Percentiles rank a stretch among this genome's conserved stretches.
Evolutionary conservation across 2,113 vertebrate genomes (phyloP).

Genomic region (Anoura caudifer): DNA sequence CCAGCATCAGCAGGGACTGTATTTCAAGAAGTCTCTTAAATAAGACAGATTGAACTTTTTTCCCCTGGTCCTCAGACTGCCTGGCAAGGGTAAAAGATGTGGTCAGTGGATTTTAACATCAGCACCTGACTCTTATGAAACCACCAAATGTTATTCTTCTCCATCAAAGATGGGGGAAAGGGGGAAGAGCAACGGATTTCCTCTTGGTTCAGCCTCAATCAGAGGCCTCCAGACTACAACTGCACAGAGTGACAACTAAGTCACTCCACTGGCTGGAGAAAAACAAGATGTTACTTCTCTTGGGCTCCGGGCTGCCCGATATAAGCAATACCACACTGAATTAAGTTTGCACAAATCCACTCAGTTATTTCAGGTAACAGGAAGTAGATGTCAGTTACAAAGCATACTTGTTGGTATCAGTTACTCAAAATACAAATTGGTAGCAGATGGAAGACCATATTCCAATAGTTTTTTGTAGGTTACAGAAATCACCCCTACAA

Average conservation of each 20-base stretch:
- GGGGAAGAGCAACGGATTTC: neutral
- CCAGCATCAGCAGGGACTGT: neutral
- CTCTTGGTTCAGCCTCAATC: neutral
- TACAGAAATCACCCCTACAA: constrained; percentile 37
- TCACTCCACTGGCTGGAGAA: neutral
- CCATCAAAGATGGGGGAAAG: neutral
- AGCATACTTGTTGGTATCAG: constrained; percentile 38
- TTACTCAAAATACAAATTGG: constrained; percentile 51
- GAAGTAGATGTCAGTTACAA: constrained; percentile 43
- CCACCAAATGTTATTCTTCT: constrained; percentile 12
- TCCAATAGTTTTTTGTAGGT: constrained; percentile 7
- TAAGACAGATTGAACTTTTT: neutral
- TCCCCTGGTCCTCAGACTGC: neutral
- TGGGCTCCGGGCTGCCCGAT: neutral
- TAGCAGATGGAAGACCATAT: constrained; percentile 31
- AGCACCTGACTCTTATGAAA: neutral
- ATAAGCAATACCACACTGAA: neutral
- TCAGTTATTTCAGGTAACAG: constrained; percentile 31
- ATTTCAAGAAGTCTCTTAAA: constrained; percentile 7
- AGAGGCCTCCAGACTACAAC: neutral
- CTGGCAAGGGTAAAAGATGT: neutral
- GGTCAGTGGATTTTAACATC: neutral
- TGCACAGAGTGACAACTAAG: neutral
- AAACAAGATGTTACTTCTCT: neutral
- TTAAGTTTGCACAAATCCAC: constrained; percentile 16